Percentiles rank a stretch among this genome's conserved stretches.
Evolutionary conservation across 2,113 vertebrate species (phyloP).

Genomic region (Pseudopipra pipra): DNA sequence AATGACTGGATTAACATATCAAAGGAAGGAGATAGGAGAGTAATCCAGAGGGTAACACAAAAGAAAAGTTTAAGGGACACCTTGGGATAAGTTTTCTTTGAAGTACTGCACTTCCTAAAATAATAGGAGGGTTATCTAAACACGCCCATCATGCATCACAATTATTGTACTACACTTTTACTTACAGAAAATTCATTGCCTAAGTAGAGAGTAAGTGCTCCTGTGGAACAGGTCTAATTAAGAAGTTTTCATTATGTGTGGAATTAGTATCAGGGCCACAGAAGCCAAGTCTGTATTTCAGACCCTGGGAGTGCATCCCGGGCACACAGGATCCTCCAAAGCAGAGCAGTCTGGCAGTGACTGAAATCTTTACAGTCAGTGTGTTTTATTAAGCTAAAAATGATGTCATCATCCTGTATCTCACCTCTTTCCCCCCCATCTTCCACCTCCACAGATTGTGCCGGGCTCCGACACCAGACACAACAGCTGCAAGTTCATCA

Average conservation of each 20-base stretch:
- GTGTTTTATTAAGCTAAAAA: neutral
- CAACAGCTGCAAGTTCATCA: neutral
- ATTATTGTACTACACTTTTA: constrained; percentile 46
- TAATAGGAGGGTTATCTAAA: constrained; percentile 56
- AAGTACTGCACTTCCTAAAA: constrained; percentile 48
- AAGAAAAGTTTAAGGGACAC: constrained; percentile 61
- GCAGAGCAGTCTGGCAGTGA: neutral
- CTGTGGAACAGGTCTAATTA: neutral
- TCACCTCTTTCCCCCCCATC: neutral
- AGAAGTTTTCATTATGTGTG: neutral
- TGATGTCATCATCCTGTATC: neutral
- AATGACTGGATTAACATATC: constrained; percentile 64
- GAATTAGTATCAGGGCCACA: neutral
- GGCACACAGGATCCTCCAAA: neutral
- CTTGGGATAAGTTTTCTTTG: constrained; percentile 61
- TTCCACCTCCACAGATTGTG: neutral
- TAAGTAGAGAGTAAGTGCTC: constrained; percentile 11
- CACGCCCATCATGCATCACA: constrained; percentile 32
- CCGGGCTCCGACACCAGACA: neutral
- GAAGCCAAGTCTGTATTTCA: neutral
- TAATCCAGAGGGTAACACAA: constrained; percentile 54
- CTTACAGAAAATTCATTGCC: constrained; percentile 32
- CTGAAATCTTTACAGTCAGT: neutral
- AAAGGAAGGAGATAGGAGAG: constrained; percentile 57
- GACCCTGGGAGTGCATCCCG: neutral